Base-by-base conservation (phyloP, 2,113 vertebrate species). In the Odocoileus virginianus region DNA sequence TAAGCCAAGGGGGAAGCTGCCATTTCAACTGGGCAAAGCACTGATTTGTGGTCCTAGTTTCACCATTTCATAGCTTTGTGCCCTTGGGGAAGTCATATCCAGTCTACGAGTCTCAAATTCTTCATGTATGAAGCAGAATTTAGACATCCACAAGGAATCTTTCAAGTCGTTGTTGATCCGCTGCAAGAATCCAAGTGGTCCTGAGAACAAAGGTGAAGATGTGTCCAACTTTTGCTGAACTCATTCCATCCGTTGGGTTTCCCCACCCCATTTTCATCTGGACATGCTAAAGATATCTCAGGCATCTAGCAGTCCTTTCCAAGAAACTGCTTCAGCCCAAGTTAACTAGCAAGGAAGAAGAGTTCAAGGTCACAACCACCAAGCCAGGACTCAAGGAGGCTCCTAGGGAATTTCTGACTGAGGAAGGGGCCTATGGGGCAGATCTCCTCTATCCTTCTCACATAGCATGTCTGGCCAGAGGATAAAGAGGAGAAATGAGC, bases 221-320 rank as follows among this genome's bases (percentile, higher is more conserved):
- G 14, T 27, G 76, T n/a, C 55, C 54, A 47, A 11, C 55, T 92
- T 81, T 82, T 60, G 91, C 82, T 93, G 92, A 91, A 61, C 50
- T 50, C 82, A 43, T 91, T 91, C 71, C 30, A 36, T 79, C 87
- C 3, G 4, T 30, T 71, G 96, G 95, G 83, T 94, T 91, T 89
- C n/a, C 96, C 82, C 33, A 47, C 60, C 67, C 94, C 93, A 89
- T 93, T 97, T 96, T 94, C 30, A 33, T 87, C 87, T 23, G 50
- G 27, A 71, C 45, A 57, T 30, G 85, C 95, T 97, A 96, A 98
- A 92, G 97, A 91, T 96, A 96, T 43, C 57, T 55, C 91, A 47
- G 89, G 95, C 93, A n/a, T 33, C 19, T 40, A 17, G 86, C 91
- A 87, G 84, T 71, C 82, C 28, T 95, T 89, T 96, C 95, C 88